These are phyloP conservation scores for Artemia sinica DNA, from an alignment of 2,888 invertebrate genomes.

Conservation along the genomic window DNA sequence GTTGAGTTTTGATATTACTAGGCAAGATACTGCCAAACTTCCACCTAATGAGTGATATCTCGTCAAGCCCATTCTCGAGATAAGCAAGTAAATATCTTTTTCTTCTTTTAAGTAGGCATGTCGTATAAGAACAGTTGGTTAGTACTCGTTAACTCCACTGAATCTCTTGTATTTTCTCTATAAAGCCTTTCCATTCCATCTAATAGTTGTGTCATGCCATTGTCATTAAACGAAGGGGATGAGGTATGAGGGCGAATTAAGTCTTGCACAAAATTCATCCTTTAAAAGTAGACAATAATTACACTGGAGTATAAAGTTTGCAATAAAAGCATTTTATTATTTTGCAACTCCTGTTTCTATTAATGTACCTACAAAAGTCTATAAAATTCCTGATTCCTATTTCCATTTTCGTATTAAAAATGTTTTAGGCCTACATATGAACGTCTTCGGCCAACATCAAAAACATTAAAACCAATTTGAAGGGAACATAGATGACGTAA, in stretches of 20 bases:
- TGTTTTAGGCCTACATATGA: too few species aligned
- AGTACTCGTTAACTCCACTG: background rate
- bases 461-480: too few species aligned
- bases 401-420: too few species aligned
- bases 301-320: too few species aligned
- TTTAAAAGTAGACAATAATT: too few species aligned
- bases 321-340: too few species aligned
- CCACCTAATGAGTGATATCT: slow-evolving; percentile 37
- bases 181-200: background rate
- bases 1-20: slow-evolving; percentile 32
- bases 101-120: background rate
- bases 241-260: background rate
- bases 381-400: too few species aligned
- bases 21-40: slow-evolving; percentile 38
- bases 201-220: background rate
- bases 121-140: background rate
- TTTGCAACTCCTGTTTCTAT: too few species aligned
- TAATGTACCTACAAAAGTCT: too few species aligned
- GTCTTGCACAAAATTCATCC: background rate
- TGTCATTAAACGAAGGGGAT: background rate
- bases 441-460: too few species aligned
- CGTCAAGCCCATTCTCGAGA: slow-evolving; percentile 30
- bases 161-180: slow-evolving; percentile 1
- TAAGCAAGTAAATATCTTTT: background rate
- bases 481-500: too few species aligned